phyloP scores from a whole-genome alignment of 2,113 vertebrate genomes.

The Gnathonemus longibarbis region DNA sequence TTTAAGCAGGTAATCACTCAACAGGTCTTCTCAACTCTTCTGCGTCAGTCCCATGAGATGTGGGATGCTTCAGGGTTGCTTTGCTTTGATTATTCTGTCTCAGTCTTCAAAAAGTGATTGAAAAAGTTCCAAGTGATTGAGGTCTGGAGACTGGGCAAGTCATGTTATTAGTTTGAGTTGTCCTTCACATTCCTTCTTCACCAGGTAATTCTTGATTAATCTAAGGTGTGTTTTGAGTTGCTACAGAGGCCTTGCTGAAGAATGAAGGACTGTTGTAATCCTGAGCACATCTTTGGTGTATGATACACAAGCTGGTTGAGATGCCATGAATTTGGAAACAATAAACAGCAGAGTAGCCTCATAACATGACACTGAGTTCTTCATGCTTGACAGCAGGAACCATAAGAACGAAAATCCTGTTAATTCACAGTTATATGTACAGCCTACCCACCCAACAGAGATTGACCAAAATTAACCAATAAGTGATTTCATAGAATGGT shows the following conservation, averaged over 20 bases:
- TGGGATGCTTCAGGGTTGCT: background rate
- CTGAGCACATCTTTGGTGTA: background rate
- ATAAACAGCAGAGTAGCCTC: background rate
- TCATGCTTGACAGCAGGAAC: background rate
- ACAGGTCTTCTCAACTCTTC: background rate
- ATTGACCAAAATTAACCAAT: too few relatives aligned
- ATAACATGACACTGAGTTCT: background rate
- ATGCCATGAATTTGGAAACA: background rate
- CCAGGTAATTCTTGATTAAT: background rate
- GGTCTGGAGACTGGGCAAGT: background rate
- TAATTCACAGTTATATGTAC: background rate
- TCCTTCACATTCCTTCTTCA: background rate
- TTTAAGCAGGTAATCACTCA: background rate
- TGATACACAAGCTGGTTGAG: background rate
- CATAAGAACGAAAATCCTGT: background rate
- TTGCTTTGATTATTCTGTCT: background rate
- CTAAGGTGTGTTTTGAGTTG: background rate
- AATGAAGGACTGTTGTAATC: background rate
- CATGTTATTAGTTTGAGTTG: background rate
- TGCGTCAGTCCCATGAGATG: background rate
- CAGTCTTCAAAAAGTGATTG: background rate
- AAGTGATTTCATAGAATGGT: too few relatives aligned
- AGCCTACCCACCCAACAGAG: too few relatives aligned
- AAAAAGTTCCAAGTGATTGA: background rate
- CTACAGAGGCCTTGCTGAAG: background rate